Evolutionary conservation across 2,113 vertebrate genomes (phyloP).

Genomic region (Motacilla alba): DNA sequence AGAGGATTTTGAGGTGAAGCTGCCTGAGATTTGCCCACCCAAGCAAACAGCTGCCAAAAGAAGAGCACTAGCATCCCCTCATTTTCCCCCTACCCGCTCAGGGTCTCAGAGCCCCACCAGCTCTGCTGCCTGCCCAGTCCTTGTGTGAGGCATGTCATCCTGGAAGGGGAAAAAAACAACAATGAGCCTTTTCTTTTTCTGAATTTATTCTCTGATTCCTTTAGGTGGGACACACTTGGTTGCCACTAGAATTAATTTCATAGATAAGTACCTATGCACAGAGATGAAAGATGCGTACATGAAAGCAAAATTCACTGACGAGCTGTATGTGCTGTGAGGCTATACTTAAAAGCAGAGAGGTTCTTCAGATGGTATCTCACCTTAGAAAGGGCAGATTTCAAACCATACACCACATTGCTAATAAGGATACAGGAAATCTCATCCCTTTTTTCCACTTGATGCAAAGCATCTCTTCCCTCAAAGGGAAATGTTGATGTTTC

Average conservation of each 20-base stretch:
- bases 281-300: not conserved
- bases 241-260: conserved; percentile 6
- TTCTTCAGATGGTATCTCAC: conserved; percentile 18
- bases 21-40: not conserved
- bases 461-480: conserved; percentile 34
- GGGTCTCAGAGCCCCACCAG: not conserved
- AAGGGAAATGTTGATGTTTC: conserved; percentile 37
- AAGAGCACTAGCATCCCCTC: not conserved
- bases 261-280: not conserved
- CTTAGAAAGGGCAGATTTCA: conserved; percentile 26
- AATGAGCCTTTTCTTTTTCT: not conserved
- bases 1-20: not conserved
- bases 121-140: not conserved
- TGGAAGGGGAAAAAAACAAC: not conserved
- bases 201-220: not conserved
- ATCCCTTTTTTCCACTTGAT: conserved; percentile 39
- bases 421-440: conserved; percentile 53
- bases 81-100: not conserved
- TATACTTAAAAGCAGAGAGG: not conserved
- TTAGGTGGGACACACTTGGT: not conserved
- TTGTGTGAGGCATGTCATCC: not conserved
- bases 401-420: not conserved
- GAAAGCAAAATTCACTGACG: conserved; percentile 25
- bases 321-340: not conserved
- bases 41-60: not conserved